These are phyloP conservation scores for Chironomus striatipennis DNA, from an alignment of 1,140 invertebrate species.

Conservation along the genomic window DNA sequence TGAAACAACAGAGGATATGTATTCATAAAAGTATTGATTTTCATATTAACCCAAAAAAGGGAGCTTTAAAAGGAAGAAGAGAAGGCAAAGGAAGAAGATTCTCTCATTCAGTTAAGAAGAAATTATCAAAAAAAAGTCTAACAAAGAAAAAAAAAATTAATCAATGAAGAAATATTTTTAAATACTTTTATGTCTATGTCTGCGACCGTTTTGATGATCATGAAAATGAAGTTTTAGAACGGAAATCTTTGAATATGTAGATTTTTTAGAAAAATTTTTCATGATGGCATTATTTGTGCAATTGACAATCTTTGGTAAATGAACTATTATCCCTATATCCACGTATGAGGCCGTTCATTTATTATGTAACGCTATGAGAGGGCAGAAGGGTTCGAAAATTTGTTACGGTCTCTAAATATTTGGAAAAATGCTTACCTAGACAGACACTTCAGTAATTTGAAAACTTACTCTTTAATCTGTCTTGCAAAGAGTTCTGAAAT, in stretches of 20 bases:
- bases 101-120: not conserved
- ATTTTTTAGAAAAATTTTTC: not conserved
- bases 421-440: no score
- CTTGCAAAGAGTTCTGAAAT: no score
- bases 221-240: not conserved
- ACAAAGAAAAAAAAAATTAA: not conserved
- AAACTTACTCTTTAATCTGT: no score
- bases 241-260: not conserved
- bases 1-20: constrained; percentile 12
- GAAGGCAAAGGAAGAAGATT: not conserved
- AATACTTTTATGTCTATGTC: not conserved
- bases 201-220: not conserved
- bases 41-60: constrained; percentile 13
- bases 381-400: no score
- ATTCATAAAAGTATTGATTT: constrained; percentile 15
- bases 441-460: no score
- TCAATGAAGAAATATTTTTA: not conserved
- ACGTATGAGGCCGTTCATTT: no score
- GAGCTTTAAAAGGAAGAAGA: constrained; percentile 8
- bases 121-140: not conserved
- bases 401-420: no score
- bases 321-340: no score
- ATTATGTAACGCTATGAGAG: no score
- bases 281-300: no score
- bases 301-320: no score